These are phyloP conservation scores for Myotis findleyi DNA, from an alignment of 2,797 vertebrate genomes.

Conservation along the genomic window DNA sequence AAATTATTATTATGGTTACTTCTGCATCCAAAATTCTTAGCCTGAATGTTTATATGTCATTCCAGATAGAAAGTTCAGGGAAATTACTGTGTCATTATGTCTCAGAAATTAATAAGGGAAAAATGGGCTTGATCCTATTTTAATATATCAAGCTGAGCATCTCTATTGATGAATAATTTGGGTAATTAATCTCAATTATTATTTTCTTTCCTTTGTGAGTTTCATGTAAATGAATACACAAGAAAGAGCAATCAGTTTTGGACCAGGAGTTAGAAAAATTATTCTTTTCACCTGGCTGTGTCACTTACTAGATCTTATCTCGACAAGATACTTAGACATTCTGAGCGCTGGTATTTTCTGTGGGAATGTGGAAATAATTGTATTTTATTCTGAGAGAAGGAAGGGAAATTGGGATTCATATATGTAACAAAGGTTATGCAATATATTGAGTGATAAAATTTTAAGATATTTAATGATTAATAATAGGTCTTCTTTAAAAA, in stretches of 20 bases:
- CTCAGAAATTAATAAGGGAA: not conserved
- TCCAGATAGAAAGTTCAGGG: constrained; percentile 7
- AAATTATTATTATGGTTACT: not conserved
- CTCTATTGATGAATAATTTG: not conserved
- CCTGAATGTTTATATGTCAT: not conserved
- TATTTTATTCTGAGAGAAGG: constrained; percentile 23
- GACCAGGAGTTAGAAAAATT: not conserved
- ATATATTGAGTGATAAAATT: not conserved
- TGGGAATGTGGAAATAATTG: not conserved
- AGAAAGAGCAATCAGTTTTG: not conserved
- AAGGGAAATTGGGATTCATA: not conserved
- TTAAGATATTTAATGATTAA: constrained; percentile 49
- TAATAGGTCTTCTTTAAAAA: constrained; percentile 37
- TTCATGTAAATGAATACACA: not conserved
- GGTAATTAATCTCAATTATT: not conserved
- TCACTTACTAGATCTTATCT: not conserved
- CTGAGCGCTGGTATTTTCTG: constrained; percentile 34
- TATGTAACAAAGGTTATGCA: constrained; percentile 18
- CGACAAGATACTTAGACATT: not conserved
- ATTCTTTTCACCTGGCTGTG: not conserved
- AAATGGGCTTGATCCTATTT: not conserved
- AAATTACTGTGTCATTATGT: not conserved
- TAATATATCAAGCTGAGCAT: constrained; percentile 2
- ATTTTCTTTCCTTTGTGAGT: constrained; percentile 4
- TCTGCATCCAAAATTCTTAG: not conserved